Conservation (phyloP, 1,140 invertebrate genomes). For the Rhagoletis pomonella region DNA sequence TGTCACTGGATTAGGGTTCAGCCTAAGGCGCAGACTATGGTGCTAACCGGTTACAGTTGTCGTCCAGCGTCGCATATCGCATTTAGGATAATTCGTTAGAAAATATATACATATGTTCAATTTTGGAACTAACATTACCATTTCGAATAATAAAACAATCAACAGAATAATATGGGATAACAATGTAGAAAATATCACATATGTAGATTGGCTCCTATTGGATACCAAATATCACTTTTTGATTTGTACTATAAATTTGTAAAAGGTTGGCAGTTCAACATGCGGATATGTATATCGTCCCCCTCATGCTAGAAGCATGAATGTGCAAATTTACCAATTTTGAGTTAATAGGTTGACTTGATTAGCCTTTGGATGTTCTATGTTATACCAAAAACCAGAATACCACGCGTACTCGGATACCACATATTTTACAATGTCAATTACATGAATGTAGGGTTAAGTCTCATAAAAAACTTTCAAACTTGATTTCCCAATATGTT, state of each 20-base stretch:
- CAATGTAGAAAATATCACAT: conserved; percentile 35
- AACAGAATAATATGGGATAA: not conserved
- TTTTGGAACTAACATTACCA: not conserved
- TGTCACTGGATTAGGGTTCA: not conserved
- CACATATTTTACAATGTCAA: too few species aligned
- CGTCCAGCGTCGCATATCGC: not conserved
- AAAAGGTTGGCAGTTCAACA: not conserved
- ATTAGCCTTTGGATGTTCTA: too few species aligned
- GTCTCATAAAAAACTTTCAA: too few species aligned
- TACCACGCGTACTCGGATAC: too few species aligned
- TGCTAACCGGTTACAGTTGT: not conserved
- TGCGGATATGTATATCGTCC: not conserved
- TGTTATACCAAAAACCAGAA: too few species aligned
- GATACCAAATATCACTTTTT: conserved; percentile 27
- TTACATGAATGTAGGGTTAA: too few species aligned
- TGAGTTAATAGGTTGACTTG: too few species aligned
- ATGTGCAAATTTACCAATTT: too few species aligned
- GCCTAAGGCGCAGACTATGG: not conserved
- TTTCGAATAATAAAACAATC: not conserved
- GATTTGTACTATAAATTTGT: conserved; percentile 34
- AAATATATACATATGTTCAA: not conserved
- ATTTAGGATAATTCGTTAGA: too few species aligned
- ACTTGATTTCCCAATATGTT: too few species aligned
- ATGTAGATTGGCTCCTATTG: not conserved
- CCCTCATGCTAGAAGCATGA: too few species aligned